Percentiles rank a stretch among this genome's conserved stretches.
Conservation (phyloP, 2,797 vertebrate species). For the Sebastes iracundus region DNA sequence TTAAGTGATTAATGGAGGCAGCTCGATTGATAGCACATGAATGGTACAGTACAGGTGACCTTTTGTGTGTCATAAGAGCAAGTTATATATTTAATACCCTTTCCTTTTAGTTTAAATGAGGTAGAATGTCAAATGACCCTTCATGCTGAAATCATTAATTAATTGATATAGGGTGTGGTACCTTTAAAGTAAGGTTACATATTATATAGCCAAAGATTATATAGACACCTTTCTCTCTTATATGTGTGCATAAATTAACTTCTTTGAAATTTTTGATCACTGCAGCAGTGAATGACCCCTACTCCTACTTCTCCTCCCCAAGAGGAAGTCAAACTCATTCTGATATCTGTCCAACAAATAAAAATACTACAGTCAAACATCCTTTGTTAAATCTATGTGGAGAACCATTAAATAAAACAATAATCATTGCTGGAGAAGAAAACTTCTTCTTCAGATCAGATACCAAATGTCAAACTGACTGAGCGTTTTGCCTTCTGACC, state of each 20-base stretch:
- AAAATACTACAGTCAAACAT: neutral
- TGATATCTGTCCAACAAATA: neutral
- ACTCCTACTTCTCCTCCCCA: neutral
- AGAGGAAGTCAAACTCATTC: neutral
- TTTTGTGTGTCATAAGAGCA: conserved; percentile 29
- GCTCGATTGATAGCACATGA: neutral
- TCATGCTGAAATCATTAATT: conserved; percentile 30
- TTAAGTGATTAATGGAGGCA: conserved; percentile 2
- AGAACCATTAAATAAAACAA: conserved; percentile 7
- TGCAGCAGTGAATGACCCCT: conserved; percentile 2
- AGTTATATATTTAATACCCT: conserved; percentile 42
- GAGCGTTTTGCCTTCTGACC: neutral
- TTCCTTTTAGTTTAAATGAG: conserved; percentile 31
- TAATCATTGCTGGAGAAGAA: neutral
- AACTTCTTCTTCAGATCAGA: neutral
- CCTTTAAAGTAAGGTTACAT: conserved; percentile 12
- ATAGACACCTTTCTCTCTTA: neutral
- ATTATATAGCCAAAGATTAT: conserved; percentile 11
- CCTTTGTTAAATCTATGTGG: neutral
- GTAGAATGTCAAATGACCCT: conserved; percentile 26
- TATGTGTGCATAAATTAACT: neutral
- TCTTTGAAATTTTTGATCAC: conserved; percentile 5
- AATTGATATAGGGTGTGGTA: conserved; percentile 2
- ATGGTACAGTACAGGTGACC: neutral
- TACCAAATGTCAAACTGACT: neutral